Evolutionary conservation across 23 tunicate genomes (phyloP).

Genomic region (Clavelina lepadiformis): DNA sequence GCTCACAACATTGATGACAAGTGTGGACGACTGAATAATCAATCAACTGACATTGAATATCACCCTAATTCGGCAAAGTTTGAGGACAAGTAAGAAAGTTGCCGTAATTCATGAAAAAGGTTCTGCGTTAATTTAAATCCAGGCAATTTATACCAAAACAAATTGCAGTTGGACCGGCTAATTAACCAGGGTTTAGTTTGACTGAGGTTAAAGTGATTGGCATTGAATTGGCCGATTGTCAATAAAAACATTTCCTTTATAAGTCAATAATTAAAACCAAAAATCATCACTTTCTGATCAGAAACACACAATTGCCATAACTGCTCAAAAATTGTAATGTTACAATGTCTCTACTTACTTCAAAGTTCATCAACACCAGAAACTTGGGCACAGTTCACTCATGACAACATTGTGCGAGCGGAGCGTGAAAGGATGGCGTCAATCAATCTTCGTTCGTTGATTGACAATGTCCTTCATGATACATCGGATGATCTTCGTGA

Average conservation of each 20-base stretch:
- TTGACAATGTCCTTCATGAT: conserved; percentile 88
- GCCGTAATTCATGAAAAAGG: background rate
- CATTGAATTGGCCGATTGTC: no score
- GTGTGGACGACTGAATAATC: conserved; percentile 92
- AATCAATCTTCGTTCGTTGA: conserved; percentile 84
- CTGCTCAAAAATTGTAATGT: no score
- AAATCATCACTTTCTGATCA: no score
- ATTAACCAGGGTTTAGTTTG: no score
- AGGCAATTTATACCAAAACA: no score
- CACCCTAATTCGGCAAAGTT: conserved; percentile 92
- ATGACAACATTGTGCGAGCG: conserved; percentile 93
- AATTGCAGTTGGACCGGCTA: no score
- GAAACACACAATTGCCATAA: no score
- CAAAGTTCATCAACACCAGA: conserved; percentile 87
- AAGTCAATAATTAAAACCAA: no score
- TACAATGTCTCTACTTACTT: background rate
- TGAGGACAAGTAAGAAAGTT: conserved; percentile 84
- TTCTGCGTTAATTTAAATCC: no score
- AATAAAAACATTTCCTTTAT: no score
- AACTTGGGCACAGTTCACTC: conserved; percentile 95
- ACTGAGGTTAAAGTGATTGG: no score
- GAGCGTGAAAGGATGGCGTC: conserved; percentile 97
- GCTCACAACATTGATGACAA: conserved; percentile 93
- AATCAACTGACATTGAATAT: conserved; percentile 94
- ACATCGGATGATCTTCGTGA: conserved; percentile 82